Evolutionary conservation across 2,113 vertebrate genomes (phyloP).

Genomic region (Notechis scutatus): DNA sequence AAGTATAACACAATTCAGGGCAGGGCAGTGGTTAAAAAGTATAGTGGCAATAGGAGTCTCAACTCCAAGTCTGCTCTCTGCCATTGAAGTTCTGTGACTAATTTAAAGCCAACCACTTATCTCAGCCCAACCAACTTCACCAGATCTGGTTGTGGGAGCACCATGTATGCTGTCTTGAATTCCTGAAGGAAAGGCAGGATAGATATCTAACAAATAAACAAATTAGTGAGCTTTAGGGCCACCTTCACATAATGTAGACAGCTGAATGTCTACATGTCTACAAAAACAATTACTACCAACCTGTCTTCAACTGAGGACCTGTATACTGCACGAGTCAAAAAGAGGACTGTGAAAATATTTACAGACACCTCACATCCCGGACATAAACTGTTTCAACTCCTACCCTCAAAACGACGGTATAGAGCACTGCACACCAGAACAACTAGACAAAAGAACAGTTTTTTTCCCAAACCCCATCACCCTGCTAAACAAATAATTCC

Average conservation of each 20-base stretch:
- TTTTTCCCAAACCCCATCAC: too few relatives aligned
- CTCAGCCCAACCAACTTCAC: background rate
- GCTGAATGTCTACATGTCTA: background rate
- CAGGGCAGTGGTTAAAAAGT: background rate
- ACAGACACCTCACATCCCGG: too few relatives aligned
- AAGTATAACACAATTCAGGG: background rate
- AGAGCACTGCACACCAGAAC: too few relatives aligned
- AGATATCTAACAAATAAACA: background rate
- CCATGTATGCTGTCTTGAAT: background rate
- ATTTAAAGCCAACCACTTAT: background rate
- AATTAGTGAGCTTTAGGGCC: slow-evolving; percentile 50
- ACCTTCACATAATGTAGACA: slow-evolving; percentile 35
- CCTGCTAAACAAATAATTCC: too few relatives aligned
- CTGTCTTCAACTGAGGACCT: too few relatives aligned
- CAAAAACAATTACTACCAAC: too few relatives aligned
- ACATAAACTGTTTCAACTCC: too few relatives aligned
- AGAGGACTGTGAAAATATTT: too few relatives aligned
- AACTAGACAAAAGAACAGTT: too few relatives aligned
- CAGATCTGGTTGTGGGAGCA: background rate
- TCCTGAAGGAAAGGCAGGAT: background rate
- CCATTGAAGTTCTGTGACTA: background rate
- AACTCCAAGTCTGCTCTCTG: background rate
- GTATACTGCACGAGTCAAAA: too few relatives aligned
- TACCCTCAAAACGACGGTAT: too few relatives aligned
- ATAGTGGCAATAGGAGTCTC: background rate